Conservation (phyloP, 1,140 invertebrate species). For the Ptiloglossa arizonensis region DNA sequence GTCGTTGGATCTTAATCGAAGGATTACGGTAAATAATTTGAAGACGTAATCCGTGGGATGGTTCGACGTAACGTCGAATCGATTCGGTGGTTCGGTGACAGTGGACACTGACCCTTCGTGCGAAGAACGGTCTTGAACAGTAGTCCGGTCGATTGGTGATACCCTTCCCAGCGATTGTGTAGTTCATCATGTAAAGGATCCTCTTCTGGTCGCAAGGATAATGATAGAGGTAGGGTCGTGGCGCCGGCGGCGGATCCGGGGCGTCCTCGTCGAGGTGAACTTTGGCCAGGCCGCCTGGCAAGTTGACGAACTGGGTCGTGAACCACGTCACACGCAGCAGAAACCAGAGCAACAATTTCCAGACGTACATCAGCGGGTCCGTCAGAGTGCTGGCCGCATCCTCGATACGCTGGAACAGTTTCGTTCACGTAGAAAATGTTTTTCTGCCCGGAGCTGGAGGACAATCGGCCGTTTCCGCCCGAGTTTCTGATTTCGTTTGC, state of each 20-base stretch:
- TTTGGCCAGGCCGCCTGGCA: conserved; percentile 72
- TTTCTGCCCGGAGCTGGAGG: not conserved
- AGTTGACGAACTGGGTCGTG: conserved; percentile 67
- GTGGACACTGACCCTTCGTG: conserved; percentile 70
- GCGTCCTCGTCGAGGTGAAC: conserved; percentile 72
- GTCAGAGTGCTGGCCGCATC: conserved; percentile 66
- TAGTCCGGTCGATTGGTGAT: conserved; percentile 68
- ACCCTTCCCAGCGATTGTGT: conserved; percentile 76
- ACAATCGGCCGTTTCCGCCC: not conserved
- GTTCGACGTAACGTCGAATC: too few relatives aligned
- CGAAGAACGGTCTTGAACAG: conserved; percentile 75
- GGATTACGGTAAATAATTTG: too few relatives aligned
- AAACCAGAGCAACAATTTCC: conserved; percentile 72
- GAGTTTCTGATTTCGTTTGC: conserved; percentile 22
- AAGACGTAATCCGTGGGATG: too few relatives aligned
- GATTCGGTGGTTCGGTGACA: not conserved
- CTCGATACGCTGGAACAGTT: conserved; percentile 61
- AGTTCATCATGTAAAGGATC: conserved; percentile 86
- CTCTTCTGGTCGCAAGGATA: conserved; percentile 86
- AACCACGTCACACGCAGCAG: conserved; percentile 71
- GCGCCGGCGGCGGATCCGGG: conserved; percentile 75
- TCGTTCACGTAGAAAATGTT: not conserved
- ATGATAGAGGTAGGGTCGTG: conserved; percentile 72
- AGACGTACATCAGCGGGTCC: conserved; percentile 70
- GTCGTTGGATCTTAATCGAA: too few relatives aligned